Conservation (phyloP, 2,888 invertebrate species). For the Drosophila limbata region DNA sequence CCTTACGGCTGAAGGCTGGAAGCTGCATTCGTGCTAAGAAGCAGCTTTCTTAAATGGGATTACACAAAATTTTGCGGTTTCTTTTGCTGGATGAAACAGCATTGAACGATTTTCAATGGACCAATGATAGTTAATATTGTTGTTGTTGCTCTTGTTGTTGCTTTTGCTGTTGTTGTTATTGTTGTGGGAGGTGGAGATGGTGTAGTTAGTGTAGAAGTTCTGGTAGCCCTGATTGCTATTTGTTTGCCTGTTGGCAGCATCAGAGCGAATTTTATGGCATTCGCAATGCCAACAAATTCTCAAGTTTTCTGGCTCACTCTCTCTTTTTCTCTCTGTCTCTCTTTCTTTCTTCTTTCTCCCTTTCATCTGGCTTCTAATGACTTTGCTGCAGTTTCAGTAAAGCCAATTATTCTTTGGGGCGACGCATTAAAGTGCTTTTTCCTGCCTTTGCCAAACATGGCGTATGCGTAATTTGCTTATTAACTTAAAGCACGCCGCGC, state of each 20-base stretch:
- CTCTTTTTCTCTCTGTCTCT: not conserved
- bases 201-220: constrained; percentile 37
- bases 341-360: not conserved
- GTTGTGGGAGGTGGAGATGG: constrained; percentile 5
- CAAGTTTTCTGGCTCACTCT: constrained; percentile 9
- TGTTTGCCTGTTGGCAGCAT: constrained; percentile 48
- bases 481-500: constrained; percentile 13
- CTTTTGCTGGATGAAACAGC: constrained; percentile 9
- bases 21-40: constrained; percentile 46
- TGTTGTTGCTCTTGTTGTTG: constrained; percentile 1
- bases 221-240: constrained; percentile 55
- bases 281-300: constrained; percentile 33
- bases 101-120: constrained; percentile 62
- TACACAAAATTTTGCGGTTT: constrained; percentile 53
- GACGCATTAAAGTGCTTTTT: constrained; percentile 22
- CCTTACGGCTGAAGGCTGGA: constrained; percentile 29
- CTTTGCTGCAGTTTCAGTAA: constrained; percentile 39
- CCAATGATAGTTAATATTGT: constrained; percentile 44
- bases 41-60: constrained; percentile 71
- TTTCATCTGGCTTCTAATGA: not conserved
- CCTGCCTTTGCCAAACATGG: constrained; percentile 16
- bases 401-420: constrained; percentile 48
- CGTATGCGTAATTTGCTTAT: constrained; percentile 57
- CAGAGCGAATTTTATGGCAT: constrained; percentile 35
- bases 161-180: constrained; percentile 1